Base-by-base conservation (phyloP, 2,888 invertebrate genomes). In the Noctua janthina region DNA sequence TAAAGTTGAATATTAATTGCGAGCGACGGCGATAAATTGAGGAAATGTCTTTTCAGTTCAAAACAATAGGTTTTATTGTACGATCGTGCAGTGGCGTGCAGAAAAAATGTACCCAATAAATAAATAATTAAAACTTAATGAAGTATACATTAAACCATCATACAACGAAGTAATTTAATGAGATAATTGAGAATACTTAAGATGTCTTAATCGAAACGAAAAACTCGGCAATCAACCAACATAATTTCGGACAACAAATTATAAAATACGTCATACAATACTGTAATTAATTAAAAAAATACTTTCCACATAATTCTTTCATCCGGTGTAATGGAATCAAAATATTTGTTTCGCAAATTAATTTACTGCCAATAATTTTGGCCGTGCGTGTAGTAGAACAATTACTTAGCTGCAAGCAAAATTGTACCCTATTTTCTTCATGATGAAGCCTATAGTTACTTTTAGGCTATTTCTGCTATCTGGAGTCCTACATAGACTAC, bases 41-140 rank as follows among this genome's bases (percentile, higher is more conserved):
- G 88, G 88, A 89, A 89, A 89, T 83, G 85, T 86, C 81, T 83
- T 56, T 75, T 46, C 70, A 78, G 70, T 83, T 66, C 81, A 82
- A 87, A 89, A 87, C 83, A 89, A 89, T 83, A 84, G 82, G 67
- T 76, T 79, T 70, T 77, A 77, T 78, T 76, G 62, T 43, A 39
- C 54, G 71, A 62, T 35, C 54, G 71, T 87, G 66, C 70, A 90
- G 11, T 87, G 67, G 68, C 77, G 79, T 88, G 85, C 85, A 81
- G 56, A 86, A 79, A 62, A 72, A 83, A 35, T 82, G 23, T 49
- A 75, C 17, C 39, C 46, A 10, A 39, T 54, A 59, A 72, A 68
- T 76, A 76, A 82, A 76, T 81, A 56, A 43, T 69, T 49, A 64
- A 70, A 15, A 62, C 82, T 74, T 62, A 23, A 69, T 75, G 64